A percentile compares a stretch with the other conserved stretches of the same genome.
Evolutionary conservation across 2,888 invertebrate genomes (phyloP).

Genomic region (Drosophila niveifrons): DNA sequence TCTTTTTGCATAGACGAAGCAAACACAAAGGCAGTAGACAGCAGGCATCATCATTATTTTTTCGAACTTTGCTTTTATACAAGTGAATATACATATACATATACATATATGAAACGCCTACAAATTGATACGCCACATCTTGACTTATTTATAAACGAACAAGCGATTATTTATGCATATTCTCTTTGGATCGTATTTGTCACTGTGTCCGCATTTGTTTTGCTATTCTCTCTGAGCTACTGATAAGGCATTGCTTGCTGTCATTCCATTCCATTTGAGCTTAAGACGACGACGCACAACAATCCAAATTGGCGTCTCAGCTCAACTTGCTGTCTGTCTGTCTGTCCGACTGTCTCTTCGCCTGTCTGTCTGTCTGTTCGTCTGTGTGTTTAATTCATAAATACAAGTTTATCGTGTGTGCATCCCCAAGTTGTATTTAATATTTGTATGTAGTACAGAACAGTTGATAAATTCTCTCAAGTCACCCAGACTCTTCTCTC

Average conservation of each 20-base stretch:
- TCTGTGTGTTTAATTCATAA: conserved; percentile 20
- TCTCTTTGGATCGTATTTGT: conserved; percentile 21
- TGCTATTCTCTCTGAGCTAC: conserved; percentile 23
- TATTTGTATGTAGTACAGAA: background rate
- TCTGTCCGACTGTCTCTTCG: conserved; percentile 21
- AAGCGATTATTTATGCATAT: conserved; percentile 38
- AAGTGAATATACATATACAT: conserved; percentile 1
- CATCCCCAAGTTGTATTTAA: conserved; percentile 4
- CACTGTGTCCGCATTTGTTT: conserved; percentile 8
- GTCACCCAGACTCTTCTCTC: conserved; percentile 20
- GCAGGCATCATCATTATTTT: conserved; percentile 36
- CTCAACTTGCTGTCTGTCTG: conserved; percentile 20
- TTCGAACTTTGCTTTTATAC: conserved; percentile 25
- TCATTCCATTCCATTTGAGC: conserved; percentile 33
- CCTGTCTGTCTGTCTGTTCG: conserved; percentile 21
- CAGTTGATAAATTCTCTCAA: conserved; percentile 43
- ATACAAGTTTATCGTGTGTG: conserved; percentile 29
- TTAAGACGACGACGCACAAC: conserved; percentile 42
- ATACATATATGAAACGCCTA: conserved; percentile 32
- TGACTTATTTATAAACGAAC: conserved; percentile 36
- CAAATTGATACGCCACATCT: conserved; percentile 45
- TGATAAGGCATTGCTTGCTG: conserved; percentile 38
- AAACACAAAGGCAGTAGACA: conserved; percentile 18
- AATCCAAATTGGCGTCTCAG: conserved; percentile 37
- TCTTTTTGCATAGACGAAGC: conserved; percentile 35